These are phyloP conservation scores for Nilaparvata lugens DNA, from an alignment of 1,140 invertebrate species.

Conservation along the genomic window DNA sequence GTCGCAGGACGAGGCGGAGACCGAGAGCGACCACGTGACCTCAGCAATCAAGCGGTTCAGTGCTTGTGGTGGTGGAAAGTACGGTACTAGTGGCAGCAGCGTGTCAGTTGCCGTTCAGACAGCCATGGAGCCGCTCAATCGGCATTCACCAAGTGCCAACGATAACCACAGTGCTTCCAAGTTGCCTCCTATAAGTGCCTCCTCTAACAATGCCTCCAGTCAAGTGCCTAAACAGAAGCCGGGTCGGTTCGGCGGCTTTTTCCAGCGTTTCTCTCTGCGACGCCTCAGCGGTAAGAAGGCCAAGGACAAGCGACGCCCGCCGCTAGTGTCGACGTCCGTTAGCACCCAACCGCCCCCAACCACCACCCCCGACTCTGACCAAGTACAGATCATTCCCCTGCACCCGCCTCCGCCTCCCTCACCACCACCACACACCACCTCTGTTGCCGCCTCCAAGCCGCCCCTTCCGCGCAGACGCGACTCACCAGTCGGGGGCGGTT, in stretches of 20 bases:
- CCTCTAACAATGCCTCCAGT: neutral
- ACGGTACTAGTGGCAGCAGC: conserved; percentile 31
- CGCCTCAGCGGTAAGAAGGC: conserved; percentile 38
- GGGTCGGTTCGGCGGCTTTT: conserved; percentile 39
- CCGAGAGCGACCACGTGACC: conserved; percentile 30
- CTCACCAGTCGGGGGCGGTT: conserved; percentile 36
- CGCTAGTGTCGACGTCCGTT: conserved; percentile 16
- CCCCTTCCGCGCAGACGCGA: conserved; percentile 12
- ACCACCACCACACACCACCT: conserved; percentile 21
- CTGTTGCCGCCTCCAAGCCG: conserved; percentile 16
- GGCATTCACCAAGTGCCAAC: neutral
- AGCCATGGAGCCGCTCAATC: conserved; percentile 1
- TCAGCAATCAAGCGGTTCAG: conserved; percentile 31
- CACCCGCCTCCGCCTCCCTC: conserved; percentile 37
- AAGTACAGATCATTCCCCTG: conserved; percentile 36
- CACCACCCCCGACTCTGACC: conserved; percentile 16
- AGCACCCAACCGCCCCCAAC: conserved; percentile 21
- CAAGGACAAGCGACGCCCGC: conserved; percentile 26
- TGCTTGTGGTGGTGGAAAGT: conserved; percentile 33
- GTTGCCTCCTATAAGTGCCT: conserved; percentile 17
- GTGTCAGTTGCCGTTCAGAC: conserved; percentile 11
- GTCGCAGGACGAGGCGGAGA: conserved; percentile 21
- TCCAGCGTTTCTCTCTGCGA: conserved; percentile 42
- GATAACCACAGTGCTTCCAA: neutral
- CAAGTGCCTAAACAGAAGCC: conserved; percentile 32